Evolutionary conservation across 30 jellyfish, hydroid and myxozoan species (phyloP), one percentile per base, ranked within the genome.

Genomic region (Catostylus mosaicus): DNA sequence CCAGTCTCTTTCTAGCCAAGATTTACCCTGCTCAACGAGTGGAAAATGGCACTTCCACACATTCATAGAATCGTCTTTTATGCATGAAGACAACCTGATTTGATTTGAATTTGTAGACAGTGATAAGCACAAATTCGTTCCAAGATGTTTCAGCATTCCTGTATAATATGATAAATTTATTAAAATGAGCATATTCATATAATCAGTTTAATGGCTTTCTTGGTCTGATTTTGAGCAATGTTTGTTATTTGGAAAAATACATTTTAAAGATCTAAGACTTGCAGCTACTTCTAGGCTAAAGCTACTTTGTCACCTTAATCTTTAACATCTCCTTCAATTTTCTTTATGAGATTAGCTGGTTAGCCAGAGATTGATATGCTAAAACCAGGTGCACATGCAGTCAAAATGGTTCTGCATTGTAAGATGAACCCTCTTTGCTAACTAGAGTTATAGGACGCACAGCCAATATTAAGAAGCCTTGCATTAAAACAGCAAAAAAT

Each of bases 21-120:
- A 34, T 33, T 48, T 78, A 24, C 89, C 89, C 34, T 65, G 70
- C 59, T 60, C 61, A 10, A 61, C 80, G 4, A 16, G 64, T 11
- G 89, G 89, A 62, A 78, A 78, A 40, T 78, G 80, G 32, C 89
- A 78, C 43, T 78, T 78, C 89, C 89, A 78, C 7, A 78, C 80
- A 48, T 78, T 78, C n/a, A 27, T 0, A 30, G 80, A 62, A 43
- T 62, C 38, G 73, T 62, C 54, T 24, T 27, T 59, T 24, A 73
- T 40, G 72, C 89, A 78, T 4, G 80, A n/a, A 18, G 89, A 57
- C 72, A 62, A 56, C 33, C 35, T n/a, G 16, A 78, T 31, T 26
- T 62, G 54, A 12, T 78, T 81, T 8, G 89, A 78, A 33, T 29
- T 78, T n/a, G 80, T 18, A 26, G 80, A 30, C 37, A 78, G 27